These are phyloP conservation scores for Gastrophysa polygoni DNA, from an alignment of 2,888 invertebrate species.

Conservation along the genomic window DNA sequence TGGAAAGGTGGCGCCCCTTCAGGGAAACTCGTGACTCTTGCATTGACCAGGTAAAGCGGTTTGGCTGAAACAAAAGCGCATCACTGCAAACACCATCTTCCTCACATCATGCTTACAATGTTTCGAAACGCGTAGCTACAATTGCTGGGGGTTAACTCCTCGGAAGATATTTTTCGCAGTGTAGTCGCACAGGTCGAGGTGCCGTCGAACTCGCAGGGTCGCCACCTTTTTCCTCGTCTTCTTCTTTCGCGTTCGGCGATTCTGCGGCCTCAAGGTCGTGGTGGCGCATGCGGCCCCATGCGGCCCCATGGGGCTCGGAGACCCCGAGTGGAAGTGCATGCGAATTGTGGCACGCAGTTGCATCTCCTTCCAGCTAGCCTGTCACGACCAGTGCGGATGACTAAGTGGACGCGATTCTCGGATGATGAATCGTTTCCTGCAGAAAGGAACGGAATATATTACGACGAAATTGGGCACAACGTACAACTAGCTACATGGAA, in stretches of 20 bases:
- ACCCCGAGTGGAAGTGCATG: background rate
- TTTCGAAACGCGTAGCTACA: too few relatives aligned
- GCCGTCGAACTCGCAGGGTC: background rate
- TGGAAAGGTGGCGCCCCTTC: too few relatives aligned
- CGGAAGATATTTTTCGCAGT: too few relatives aligned
- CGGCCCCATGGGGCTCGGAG: background rate
- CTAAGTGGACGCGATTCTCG: background rate
- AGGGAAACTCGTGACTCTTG: too few relatives aligned
- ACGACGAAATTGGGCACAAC: too few relatives aligned
- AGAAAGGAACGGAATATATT: too few relatives aligned
- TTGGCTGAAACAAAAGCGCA: too few relatives aligned
- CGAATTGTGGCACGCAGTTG: background rate
- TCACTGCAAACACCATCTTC: too few relatives aligned
- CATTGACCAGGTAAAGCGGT: too few relatives aligned
- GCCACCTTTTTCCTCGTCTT: background rate
- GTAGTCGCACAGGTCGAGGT: background rate
- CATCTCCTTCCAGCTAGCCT: background rate
- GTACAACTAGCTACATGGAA: too few relatives aligned
- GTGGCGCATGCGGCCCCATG: background rate
- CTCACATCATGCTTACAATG: too few relatives aligned
- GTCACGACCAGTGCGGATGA: background rate
- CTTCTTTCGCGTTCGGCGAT: constrained; percentile 15
- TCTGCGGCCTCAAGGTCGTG: background rate
- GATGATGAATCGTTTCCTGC: background rate
- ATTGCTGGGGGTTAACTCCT: too few relatives aligned